A percentile compares a stretch with the other conserved stretches of the same genome.
Evolutionary conservation across 2,797 vertebrate species (phyloP).

Genomic region (Hippocampus kuda): DNA sequence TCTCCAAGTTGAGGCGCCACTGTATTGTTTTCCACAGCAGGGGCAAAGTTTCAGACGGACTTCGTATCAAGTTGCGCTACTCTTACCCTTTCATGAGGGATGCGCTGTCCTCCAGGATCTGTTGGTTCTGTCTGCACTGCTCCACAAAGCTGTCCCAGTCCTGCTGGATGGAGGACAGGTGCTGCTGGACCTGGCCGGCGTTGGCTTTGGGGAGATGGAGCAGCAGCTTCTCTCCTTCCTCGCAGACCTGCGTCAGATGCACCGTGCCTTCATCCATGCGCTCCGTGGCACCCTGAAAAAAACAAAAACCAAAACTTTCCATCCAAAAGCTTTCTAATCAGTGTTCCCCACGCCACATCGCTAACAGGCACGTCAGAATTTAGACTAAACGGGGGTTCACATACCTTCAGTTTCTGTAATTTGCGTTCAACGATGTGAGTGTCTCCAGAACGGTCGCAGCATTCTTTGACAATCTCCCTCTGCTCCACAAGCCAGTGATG

Average conservation of each 20-base stretch:
- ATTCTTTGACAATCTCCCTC: slow-evolving; percentile 77
- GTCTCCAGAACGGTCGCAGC: slow-evolving; percentile 83
- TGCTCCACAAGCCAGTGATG: slow-evolving; percentile 82
- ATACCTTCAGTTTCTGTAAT: slow-evolving; percentile 85
- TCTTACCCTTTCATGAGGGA: slow-evolving; percentile 68
- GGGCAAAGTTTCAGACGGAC: background rate
- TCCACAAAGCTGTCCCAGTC: slow-evolving; percentile 84
- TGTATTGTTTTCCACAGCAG: no score
- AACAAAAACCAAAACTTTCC: background rate
- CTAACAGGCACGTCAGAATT: no score
- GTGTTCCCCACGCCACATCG: background rate
- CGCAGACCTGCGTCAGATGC: slow-evolving; percentile 77
- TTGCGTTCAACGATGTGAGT: slow-evolving; percentile 80
- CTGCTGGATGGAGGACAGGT: slow-evolving; percentile 80
- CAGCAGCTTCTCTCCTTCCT: slow-evolving; percentile 83
- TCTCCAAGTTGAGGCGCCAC: no score
- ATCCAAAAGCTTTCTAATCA: background rate
- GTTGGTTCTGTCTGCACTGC: slow-evolving; percentile 81
- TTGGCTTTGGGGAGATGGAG: slow-evolving; percentile 79
- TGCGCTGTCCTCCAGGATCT: slow-evolving; percentile 79
- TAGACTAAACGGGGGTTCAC: no score
- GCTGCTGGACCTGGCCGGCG: slow-evolving; percentile 80
- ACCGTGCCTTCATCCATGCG: slow-evolving; percentile 78
- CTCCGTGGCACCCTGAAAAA: slow-evolving; percentile 73
- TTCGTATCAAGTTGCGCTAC: fast-evolving